phyloP scores from a whole-genome alignment of 2,113 vertebrate genomes.

The Cyrtonyx montezumae region DNA sequence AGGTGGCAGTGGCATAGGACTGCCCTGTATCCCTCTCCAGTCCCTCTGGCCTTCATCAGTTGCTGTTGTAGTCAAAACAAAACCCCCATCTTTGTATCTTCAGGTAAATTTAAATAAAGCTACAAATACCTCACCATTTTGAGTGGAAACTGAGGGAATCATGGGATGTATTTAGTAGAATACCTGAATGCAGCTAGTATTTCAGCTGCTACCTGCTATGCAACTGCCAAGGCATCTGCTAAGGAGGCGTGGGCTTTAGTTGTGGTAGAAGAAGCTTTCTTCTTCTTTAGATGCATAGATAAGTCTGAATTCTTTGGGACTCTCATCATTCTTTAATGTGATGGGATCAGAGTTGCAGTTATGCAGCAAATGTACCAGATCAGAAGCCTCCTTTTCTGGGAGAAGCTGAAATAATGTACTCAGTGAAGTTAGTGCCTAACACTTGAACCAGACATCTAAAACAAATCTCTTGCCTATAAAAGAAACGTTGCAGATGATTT shows the following conservation, averaged over 20 bases:
- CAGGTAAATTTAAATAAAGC: neutral
- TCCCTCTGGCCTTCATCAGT: neutral
- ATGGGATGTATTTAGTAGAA: neutral
- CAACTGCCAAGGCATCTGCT: too few species aligned
- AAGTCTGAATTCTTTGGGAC: neutral
- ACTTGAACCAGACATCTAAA: neutral
- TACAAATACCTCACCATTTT: too few species aligned
- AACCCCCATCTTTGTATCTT: neutral
- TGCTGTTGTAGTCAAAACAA: neutral
- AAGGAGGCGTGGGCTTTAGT: rapidly evolving
- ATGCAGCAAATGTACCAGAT: neutral
- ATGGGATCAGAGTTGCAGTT: neutral
- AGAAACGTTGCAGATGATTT: neutral
- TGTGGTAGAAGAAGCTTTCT: neutral
- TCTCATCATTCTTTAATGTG: rapidly evolving
- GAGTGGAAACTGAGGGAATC: neutral
- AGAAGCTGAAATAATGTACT: too few species aligned
- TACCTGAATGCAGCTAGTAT: neutral
- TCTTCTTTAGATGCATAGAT: neutral
- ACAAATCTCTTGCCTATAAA: neutral
- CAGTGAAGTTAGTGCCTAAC: neutral
- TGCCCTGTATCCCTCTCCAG: neutral
- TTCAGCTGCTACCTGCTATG: neutral
- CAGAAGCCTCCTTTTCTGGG: neutral
- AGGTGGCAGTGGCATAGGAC: neutral